Percentiles rank a stretch among this genome's conserved stretches.
phyloP scores from a whole-genome alignment of 2,113 vertebrate genomes.

The Gadus chalcogrammus region DNA sequence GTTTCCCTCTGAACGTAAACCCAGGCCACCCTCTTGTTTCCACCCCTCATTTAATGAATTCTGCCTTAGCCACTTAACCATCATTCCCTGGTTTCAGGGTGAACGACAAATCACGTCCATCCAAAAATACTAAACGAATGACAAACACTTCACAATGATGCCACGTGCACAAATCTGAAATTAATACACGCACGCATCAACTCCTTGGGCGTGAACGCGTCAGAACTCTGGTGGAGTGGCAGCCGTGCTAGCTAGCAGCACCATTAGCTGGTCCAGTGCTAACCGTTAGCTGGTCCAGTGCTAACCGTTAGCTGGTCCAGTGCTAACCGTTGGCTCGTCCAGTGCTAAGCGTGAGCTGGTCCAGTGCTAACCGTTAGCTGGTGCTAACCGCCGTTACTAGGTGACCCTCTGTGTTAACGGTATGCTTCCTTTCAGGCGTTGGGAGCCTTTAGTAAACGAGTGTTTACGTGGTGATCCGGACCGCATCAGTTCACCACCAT shows the following conservation, averaged over 20 bases:
- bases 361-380: constrained; percentile 47
- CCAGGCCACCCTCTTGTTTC: constrained; percentile 33
- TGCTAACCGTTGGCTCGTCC: constrained; percentile 30
- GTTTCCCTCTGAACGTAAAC: constrained; percentile 50
- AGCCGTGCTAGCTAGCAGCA: background rate
- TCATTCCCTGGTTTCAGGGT: background rate
- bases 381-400: constrained; percentile 28
- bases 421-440: background rate
- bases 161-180: constrained; percentile 57
- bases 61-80: background rate
- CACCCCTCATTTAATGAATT: background rate
- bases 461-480: background rate
- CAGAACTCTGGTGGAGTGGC: constrained; percentile 28
- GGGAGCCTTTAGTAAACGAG: background rate
- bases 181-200: constrained; percentile 32
- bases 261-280: constrained; percentile 40
- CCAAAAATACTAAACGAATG: background rate
- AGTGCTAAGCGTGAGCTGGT: background rate
- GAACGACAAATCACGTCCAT: background rate
- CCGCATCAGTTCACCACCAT: no score
- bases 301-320: constrained; percentile 41
- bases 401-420: background rate
- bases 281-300: constrained; percentile 22
- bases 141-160: constrained; percentile 16
- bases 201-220: constrained; percentile 54